These are phyloP conservation scores for Glossosoma conforme DNA, from an alignment of 1,140 invertebrate genomes.

Conservation along the genomic window DNA sequence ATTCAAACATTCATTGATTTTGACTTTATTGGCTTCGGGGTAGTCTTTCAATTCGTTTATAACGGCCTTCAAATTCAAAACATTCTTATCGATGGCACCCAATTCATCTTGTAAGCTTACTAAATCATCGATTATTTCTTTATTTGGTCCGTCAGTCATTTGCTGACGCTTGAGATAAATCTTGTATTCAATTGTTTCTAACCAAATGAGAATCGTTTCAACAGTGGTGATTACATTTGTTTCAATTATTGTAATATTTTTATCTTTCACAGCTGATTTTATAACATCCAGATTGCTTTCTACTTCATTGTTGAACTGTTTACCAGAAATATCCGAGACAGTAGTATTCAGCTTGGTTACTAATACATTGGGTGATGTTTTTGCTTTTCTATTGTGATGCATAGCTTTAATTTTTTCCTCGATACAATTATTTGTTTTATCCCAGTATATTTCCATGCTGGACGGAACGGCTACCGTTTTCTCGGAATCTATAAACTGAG, in stretches of 20 bases:
- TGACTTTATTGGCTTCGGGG: constrained; percentile 19
- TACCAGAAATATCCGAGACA: constrained; percentile 46
- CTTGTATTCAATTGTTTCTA: constrained; percentile 77
- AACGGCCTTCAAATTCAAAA: constrained; percentile 36
- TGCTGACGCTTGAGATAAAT: constrained; percentile 61
- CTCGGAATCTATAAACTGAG: constrained; percentile 36
- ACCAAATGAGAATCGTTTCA: constrained; percentile 72
- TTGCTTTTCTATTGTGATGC: constrained; percentile 47
- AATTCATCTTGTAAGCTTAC: constrained; percentile 42
- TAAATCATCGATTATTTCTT: constrained; percentile 43
- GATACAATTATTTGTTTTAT: constrained; percentile 45
- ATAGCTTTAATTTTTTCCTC: constrained; percentile 53
- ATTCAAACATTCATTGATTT: constrained; percentile 26
- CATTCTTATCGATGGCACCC: constrained; percentile 35
- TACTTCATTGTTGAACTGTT: constrained; percentile 52
- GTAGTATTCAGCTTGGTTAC: constrained; percentile 55
- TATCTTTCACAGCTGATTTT: constrained; percentile 56
- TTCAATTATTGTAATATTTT: constrained; percentile 60
- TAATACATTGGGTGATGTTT: constrained; percentile 52
- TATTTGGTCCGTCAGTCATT: constrained; percentile 49
- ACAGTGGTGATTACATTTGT: constrained; percentile 67
- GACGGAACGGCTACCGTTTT: constrained; percentile 38
- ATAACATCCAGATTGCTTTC: constrained; percentile 55
- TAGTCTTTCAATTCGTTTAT: constrained; percentile 39
- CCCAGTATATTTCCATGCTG: constrained; percentile 43